phyloP scores from a whole-genome alignment of 2,113 vertebrate species.

The Sinocyclocheilus anshuiensis region DNA sequence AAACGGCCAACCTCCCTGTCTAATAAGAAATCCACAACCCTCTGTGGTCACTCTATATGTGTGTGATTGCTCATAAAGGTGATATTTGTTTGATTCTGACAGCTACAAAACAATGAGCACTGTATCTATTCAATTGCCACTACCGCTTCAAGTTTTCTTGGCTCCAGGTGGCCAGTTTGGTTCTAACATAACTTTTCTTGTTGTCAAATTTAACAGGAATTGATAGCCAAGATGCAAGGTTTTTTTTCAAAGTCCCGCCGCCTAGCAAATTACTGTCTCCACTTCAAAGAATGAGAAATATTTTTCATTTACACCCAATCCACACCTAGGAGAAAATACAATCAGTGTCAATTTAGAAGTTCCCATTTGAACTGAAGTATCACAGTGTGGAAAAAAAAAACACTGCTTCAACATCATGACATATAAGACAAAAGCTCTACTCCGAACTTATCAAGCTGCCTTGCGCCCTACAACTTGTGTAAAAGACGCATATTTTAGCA shows the following conservation, averaged over 20 bases:
- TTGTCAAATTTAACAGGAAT: slow-evolving; percentile 9
- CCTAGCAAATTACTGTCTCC: not conserved
- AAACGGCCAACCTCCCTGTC: slow-evolving; percentile 4
- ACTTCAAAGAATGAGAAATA: slow-evolving; percentile 24
- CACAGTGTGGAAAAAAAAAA: not conserved
- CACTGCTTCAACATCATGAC: not conserved
- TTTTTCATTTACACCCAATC: slow-evolving; percentile 26
- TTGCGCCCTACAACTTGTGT: not conserved
- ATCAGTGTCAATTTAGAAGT: not conserved
- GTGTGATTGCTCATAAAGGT: slow-evolving; percentile 16
- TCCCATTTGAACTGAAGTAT: slow-evolving; percentile 1
- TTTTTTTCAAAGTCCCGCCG: not conserved
- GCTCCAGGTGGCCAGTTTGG: not conserved
- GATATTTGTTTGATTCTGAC: slow-evolving; percentile 9
- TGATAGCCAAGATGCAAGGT: not conserved
- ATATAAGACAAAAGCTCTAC: not conserved
- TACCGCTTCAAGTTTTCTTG: slow-evolving; percentile 19
- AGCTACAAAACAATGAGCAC: not conserved
- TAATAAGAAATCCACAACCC: slow-evolving; percentile 14
- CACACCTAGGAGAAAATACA: slow-evolving; percentile 9
- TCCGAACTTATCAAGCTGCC: not conserved
- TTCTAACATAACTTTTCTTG: not conserved
- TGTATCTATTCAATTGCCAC: not conserved
- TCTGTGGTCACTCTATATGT: not conserved
- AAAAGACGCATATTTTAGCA: not conserved